Evolutionary conservation across 64 coral and sea anemone genomes (phyloP).

Genomic region (Cladopsammia gracilis): DNA sequence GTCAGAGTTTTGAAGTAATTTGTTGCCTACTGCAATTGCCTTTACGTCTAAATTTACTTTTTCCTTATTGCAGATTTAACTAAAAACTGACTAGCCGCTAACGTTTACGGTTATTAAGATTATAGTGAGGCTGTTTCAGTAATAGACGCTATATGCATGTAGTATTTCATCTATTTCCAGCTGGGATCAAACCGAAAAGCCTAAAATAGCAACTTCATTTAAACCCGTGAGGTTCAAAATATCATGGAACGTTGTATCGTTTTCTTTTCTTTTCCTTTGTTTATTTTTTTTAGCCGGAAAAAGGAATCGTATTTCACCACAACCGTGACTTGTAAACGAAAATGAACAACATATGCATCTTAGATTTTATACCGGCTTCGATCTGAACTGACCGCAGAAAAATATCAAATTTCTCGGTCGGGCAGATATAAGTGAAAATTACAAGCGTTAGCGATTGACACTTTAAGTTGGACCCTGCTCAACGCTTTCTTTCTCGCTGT

Average conservation of each 20-base stretch:
- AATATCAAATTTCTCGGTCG: slow-evolving; percentile 33
- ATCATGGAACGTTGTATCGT: not conserved
- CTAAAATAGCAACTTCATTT: not conserved
- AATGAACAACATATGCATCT: not conserved
- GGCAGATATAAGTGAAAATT: not conserved
- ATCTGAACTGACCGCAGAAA: not conserved
- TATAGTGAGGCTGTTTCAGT: no score
- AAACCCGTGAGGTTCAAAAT: not conserved
- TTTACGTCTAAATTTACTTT: no score
- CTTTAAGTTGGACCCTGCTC: not conserved
- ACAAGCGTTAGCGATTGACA: not conserved
- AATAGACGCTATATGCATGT: no score
- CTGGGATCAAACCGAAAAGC: not conserved
- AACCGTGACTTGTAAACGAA: not conserved
- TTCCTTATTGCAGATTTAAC: not conserved
- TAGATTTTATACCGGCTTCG: not conserved
- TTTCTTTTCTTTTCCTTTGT: not conserved
- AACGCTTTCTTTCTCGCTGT: no score
- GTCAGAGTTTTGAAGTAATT: not conserved
- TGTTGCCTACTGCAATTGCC: not conserved
- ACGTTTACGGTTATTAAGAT: no score
- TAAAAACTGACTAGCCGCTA: not conserved
- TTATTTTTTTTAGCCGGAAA: not conserved
- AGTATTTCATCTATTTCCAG: not conserved
- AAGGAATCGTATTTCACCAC: no score